Base-by-base conservation (phyloP, 2,888 invertebrate species). In the Pterostichus madidus region DNA sequence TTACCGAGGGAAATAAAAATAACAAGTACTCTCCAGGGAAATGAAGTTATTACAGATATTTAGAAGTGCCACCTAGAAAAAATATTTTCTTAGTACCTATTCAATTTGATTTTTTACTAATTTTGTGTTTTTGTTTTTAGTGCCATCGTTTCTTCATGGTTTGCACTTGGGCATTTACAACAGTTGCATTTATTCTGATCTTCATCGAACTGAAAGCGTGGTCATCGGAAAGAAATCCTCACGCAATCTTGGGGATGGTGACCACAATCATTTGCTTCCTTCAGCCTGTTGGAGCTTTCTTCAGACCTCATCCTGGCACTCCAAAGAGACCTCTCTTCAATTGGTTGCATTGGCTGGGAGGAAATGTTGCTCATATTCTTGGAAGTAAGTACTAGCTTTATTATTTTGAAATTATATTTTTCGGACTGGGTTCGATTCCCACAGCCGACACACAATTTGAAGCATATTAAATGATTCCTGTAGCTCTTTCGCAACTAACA, bases 341-440 rank as follows among this genome's bases (percentile, higher is more conserved):
- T 91, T 98, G 98, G 97, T 89, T 93, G 1, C 98, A 98, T 89
- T 97, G 97, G 96, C 90, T 96, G 76, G 92, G 94, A 59, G 98
- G 98, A 59, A 98, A 98, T 89, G 90, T 93, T 0, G 96, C 97
- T 0, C 97, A 97, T 87, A 96, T 97, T 85, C 91, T 97, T 86
- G 96, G 94, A 89, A 95, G 97, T 97, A 90, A 93, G 95, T 93
- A 84, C n/a, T n/a, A n/a, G n/a, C n/a, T n/a, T n/a, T n/a, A n/a
- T n/a, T n/a, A n/a, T n/a, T n/a, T n/a, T n/a, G n/a, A n/a, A n/a
- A n/a, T n/a, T n/a, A n/a, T n/a, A n/a, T n/a, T n/a, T n/a, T n/a
- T n/a, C n/a, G n/a, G n/a, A n/a, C n/a, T n/a, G n/a, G n/a, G n/a
- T n/a, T n/a, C n/a, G n/a, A n/a, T n/a, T n/a, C n/a, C n/a, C n/a